A percentile compares a stretch with the other conserved stretches of the same genome.
These are phyloP conservation scores for Dilophus febrilis DNA, from an alignment of 2,888 invertebrate species.

Conservation along the genomic window DNA sequence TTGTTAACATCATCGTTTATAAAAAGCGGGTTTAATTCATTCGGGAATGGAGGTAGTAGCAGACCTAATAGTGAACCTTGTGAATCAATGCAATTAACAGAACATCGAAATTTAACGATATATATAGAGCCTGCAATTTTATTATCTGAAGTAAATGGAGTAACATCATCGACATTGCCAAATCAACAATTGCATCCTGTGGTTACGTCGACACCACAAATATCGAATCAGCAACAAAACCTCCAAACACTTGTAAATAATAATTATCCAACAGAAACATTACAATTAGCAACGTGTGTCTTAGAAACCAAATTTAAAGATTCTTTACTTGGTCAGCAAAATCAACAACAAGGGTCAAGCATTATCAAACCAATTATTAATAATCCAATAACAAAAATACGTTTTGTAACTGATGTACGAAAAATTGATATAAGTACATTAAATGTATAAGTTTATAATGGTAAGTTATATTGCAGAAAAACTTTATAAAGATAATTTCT, in stretches of 20 bases:
- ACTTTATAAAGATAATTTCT: too few species aligned
- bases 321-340: too few species aligned
- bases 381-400: too few species aligned
- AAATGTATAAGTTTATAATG: too few species aligned
- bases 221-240: constrained; percentile 1
- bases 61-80: neutral
- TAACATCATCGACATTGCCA: neutral
- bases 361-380: too few species aligned
- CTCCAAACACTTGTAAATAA: neutral
- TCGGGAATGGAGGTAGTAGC: constrained; percentile 19
- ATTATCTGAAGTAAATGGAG: neutral
- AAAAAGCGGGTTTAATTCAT: constrained; percentile 26
- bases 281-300: constrained; percentile 10
- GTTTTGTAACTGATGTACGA: too few species aligned
- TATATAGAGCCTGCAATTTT: constrained; percentile 1
- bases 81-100: constrained; percentile 14
- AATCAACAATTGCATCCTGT: too few species aligned
- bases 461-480: too few species aligned
- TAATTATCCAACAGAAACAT: constrained; percentile 7
- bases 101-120: constrained; percentile 16
- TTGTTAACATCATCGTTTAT: constrained; percentile 40
- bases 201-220: neutral
- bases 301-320: constrained; percentile 12
- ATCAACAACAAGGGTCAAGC: too few species aligned
- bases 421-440: too few species aligned